Conservation (phyloP, 2,888 invertebrate species). For the Phymatocera aterrima region DNA sequence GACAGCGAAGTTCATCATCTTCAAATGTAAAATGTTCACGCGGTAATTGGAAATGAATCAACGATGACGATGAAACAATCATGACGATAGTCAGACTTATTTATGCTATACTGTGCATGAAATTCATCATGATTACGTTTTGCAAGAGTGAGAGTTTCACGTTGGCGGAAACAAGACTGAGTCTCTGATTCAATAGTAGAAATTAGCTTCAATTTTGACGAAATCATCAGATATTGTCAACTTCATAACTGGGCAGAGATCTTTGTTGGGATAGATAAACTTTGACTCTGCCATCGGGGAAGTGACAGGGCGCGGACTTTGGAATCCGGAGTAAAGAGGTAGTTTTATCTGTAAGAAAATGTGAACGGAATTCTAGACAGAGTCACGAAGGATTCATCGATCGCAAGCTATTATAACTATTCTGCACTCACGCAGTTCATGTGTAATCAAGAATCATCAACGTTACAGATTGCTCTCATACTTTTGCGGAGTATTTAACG, state of each 20-base stretch:
- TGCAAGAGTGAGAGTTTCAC: too few species aligned
- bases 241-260: neutral
- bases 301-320: neutral
- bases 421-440: too few species aligned
- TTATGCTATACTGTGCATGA: too few species aligned
- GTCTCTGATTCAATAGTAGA: neutral
- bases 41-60: neutral
- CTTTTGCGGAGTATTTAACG: too few species aligned
- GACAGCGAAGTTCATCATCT: conserved; percentile 50
- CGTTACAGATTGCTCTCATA: too few species aligned
- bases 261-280: neutral
- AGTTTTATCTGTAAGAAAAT: neutral
- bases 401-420: too few species aligned
- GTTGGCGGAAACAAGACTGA: neutral
- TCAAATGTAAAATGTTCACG: neutral
- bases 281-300: neutral
- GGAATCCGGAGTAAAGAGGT: neutral
- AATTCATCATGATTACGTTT: too few species aligned
- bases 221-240: neutral
- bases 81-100: too few species aligned
- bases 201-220: neutral
- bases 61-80: neutral
- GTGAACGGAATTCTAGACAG: neutral
- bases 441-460: too few species aligned
- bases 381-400: neutral